Conservation (phyloP, 2,113 vertebrate species). For the Semnornis frantzii region DNA sequence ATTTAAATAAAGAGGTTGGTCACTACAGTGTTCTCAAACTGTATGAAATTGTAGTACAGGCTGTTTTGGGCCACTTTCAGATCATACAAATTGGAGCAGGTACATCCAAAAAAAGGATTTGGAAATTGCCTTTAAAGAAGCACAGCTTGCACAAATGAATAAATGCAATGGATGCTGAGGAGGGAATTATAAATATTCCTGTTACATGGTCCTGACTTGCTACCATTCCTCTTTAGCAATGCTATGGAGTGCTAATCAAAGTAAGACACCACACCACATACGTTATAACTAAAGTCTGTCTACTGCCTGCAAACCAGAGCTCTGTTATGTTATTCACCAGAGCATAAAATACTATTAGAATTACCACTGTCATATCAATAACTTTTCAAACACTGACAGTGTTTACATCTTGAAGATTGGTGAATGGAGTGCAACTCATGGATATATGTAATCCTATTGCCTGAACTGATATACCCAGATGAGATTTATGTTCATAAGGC, state of each 20-base stretch:
- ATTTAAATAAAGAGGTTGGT: not conserved
- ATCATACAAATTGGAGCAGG: slow-evolving; percentile 11
- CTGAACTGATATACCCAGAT: slow-evolving; percentile 11
- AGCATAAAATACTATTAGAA: not conserved
- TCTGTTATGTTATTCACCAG: not conserved
- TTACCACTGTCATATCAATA: not conserved
- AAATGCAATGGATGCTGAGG: slow-evolving; percentile 63
- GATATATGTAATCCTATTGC: not conserved
- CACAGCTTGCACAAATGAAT: slow-evolving; percentile 48
- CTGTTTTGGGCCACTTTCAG: slow-evolving; percentile 3
- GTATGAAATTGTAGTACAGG: not conserved
- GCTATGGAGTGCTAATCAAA: not conserved
- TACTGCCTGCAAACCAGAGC: not conserved
- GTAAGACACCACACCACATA: not conserved
- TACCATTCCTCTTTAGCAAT: slow-evolving; percentile 24
- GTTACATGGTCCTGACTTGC: slow-evolving; percentile 26
- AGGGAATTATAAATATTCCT: slow-evolving; percentile 44
- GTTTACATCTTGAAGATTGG: not conserved
- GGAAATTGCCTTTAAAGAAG: slow-evolving; percentile 44
- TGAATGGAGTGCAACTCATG: not conserved
- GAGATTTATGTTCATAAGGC: slow-evolving; percentile 43
- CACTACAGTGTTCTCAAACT: not conserved
- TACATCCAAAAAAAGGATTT: slow-evolving; percentile 22
- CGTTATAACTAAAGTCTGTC: slow-evolving; percentile 5
- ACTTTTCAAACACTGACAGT: not conserved